Base-by-base conservation (phyloP, 2,888 invertebrate genomes). In the Cerastis rubricosa region DNA sequence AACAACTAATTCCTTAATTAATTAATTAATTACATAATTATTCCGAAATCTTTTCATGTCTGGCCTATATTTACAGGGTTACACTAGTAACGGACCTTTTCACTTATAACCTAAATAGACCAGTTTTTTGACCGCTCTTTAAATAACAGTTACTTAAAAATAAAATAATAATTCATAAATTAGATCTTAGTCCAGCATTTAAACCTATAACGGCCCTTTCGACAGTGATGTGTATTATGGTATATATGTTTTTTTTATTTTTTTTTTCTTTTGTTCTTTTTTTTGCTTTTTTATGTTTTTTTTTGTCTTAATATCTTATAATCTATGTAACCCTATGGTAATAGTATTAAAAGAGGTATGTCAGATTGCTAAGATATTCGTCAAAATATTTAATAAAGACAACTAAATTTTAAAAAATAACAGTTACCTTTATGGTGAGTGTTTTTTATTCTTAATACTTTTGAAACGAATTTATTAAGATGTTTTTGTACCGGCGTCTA, bases 181-280 rank as follows among this genome's bases (percentile, higher is more conserved):
- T 79, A 79, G 79, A 79, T 79, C 79, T 57, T 57, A 35, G 35
- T 79, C 79, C 79, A 79, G 79, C 79, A 51, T 74, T 43, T 64
- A 8, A 43, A n/a, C n/a, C 3, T n/a, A n/a, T n/a, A n/a, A 40
- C 40, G 40, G 9, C 49, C n/a, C 11, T 0, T n/a, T n/a, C 0
- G 25, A 35, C 35, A 35, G 3, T 35, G 35, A 35, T 35, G 17
- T 35, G 7, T 54, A 43, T n/a, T 63, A 45, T 45, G 17, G n/a
- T n/a, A n/a, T 61, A 66, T 45, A 64, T 66, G 7, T 19, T 66
- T 71, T 68, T 79, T 49, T 49, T 11, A 0, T 2, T 29, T 65
- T 67, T 47, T 68, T 3, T 25, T 47, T n/a, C n/a, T 45, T 47
- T 6, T 43, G 0, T 35, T n/a, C 22, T 43, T 68, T 49, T 49